These are phyloP conservation scores for Drosophila triauraria DNA, from an alignment of 1,140 invertebrate genomes.

Conservation along the genomic window DNA sequence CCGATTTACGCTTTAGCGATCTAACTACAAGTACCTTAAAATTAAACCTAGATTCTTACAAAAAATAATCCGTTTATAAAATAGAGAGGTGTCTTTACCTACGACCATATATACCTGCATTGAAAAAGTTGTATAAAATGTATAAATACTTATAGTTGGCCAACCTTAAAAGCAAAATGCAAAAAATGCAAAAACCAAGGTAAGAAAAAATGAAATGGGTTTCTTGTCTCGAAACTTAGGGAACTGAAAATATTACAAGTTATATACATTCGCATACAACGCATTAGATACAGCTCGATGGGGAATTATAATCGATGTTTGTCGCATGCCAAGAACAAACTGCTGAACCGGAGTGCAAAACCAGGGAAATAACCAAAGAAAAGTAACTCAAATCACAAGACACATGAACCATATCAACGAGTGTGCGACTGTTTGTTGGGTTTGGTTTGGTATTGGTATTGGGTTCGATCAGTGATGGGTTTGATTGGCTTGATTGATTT, in stretches of 20 bases:
- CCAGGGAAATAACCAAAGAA: conserved; percentile 16
- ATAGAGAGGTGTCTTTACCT: conserved; percentile 11
- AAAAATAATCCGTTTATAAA: conserved; percentile 9
- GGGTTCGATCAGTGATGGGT: conserved; percentile 49
- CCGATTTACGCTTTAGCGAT: conserved; percentile 22
- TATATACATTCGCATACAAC: conserved; percentile 38
- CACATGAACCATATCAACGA: conserved; percentile 40
- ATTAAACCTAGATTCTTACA: conserved; percentile 26
- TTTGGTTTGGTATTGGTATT: conserved; percentile 4
- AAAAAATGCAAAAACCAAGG: conserved; percentile 10
- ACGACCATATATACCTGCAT: conserved; percentile 1
- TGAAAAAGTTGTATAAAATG: conserved; percentile 1
- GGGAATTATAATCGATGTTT: conserved; percentile 24
- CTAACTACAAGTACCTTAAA: conserved; percentile 36
- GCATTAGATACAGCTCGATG: conserved; percentile 49
- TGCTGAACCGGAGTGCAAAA: conserved; percentile 35
- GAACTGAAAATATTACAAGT: conserved; percentile 10
- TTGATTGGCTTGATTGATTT: conserved; percentile 86
- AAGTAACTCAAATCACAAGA: conserved; percentile 50
- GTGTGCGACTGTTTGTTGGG: conserved; percentile 27
- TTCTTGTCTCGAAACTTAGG: conserved; percentile 12
- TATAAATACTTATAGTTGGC: background rate
- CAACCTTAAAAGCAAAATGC: conserved; percentile 37
- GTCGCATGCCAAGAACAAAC: conserved; percentile 46
- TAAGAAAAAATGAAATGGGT: conserved; percentile 14